A percentile compares a stretch with the other conserved stretches of the same genome.
These are phyloP conservation scores for Xestia rhomboidea DNA, from an alignment of 2,888 invertebrate genomes.

Conservation along the genomic window DNA sequence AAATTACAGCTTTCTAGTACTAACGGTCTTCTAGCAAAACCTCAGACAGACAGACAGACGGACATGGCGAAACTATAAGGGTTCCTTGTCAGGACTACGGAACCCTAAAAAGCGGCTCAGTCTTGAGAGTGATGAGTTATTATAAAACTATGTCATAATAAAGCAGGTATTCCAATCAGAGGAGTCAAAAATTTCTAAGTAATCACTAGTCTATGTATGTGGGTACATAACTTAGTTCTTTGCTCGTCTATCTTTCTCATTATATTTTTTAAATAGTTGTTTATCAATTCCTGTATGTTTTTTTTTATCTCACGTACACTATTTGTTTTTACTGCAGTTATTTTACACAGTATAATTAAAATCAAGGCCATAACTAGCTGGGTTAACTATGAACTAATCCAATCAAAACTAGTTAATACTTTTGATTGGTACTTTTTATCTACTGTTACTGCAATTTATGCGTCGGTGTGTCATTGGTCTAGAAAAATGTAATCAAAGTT, in stretches of 20 bases:
- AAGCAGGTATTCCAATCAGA: neutral
- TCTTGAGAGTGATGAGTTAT: too few species aligned
- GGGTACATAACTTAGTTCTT: neutral
- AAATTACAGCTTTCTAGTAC: too few species aligned
- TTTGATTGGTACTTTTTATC: neutral
- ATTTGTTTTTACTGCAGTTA: conserved; percentile 6
- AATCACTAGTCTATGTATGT: too few species aligned
- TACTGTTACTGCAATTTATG: neutral
- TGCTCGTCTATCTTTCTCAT: neutral
- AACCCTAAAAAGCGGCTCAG: too few species aligned
- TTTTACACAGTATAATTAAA: neutral
- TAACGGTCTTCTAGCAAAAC: too few species aligned
- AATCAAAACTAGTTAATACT: neutral
- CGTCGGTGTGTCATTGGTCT: neutral
- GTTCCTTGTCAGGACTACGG: too few species aligned
- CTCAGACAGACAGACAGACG: too few species aligned
- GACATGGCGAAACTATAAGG: too few species aligned
- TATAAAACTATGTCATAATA: too few species aligned
- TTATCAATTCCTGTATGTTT: neutral
- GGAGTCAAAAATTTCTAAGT: neutral
- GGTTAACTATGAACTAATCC: neutral
- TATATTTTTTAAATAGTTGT: neutral
- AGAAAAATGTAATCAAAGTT: neutral
- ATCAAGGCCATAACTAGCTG: neutral
- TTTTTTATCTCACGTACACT: neutral